phyloP scores from a whole-genome alignment of 2,888 invertebrate genomes.

The Clivina fossor region DNA sequence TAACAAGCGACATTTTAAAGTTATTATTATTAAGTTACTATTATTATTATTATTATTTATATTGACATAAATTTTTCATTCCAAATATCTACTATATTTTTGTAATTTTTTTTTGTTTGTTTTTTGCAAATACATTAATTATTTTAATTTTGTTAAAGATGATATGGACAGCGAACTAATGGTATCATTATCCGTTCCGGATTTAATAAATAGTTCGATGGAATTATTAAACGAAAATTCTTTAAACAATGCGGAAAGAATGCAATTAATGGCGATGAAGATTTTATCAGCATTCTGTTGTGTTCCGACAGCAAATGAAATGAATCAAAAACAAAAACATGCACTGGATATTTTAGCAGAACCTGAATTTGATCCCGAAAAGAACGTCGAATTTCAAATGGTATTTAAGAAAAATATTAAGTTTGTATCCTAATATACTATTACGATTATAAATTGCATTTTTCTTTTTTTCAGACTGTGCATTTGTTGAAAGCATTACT shows the following conservation, averaged over 20 bases:
- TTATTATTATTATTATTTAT: no score
- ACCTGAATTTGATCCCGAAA: constrained; percentile 41
- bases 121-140: neutral
- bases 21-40: no score
- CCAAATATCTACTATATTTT: no score
- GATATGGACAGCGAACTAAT: constrained; percentile 22
- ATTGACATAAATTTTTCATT: no score
- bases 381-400: constrained; percentile 43
- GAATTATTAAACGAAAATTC: constrained; percentile 17
- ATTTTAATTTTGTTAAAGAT: constrained; percentile 6
- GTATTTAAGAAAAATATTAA: constrained; percentile 38
- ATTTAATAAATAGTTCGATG: constrained; percentile 12
- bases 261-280: constrained; percentile 39
- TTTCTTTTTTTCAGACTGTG: constrained; percentile 43
- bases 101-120: no score
- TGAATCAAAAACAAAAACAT: constrained; percentile 41
- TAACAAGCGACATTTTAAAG: no score
- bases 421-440: neutral
- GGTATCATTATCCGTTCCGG: constrained; percentile 1
- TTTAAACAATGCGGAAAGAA: constrained; percentile 28
- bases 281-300: constrained; percentile 45
- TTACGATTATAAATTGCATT: neutral
- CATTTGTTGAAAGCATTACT: constrained; percentile 48
- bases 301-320: constrained; percentile 37
- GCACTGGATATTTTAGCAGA: constrained; percentile 41